Evolutionary conservation across 2,888 invertebrate species (phyloP).

Genomic region (Tinea pellionella): DNA sequence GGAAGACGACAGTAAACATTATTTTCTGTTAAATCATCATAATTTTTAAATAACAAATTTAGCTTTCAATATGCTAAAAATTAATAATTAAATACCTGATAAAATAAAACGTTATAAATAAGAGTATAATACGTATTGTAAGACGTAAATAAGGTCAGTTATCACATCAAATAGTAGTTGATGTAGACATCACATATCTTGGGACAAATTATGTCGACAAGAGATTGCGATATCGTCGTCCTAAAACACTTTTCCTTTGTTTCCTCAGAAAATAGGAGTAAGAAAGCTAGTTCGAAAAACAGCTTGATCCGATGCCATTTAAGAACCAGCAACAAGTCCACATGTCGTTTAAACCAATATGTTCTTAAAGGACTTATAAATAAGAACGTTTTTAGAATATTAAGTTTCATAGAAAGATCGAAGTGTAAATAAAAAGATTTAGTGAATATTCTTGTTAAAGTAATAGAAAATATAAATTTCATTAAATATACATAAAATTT

Average conservation of each 20-base stretch:
- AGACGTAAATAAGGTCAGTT: neutral
- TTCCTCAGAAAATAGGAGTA: constrained; percentile 48
- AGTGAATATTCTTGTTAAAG: neutral
- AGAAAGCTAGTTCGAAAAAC: constrained; percentile 53
- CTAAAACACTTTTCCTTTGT: constrained; percentile 55
- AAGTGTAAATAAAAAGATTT: too few relatives aligned
- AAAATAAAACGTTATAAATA: too few relatives aligned
- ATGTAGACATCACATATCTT: constrained; percentile 23
- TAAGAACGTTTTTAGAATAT: constrained; percentile 33
- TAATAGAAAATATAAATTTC: neutral
- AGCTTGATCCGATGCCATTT: constrained; percentile 55
- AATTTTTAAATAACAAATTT: too few relatives aligned
- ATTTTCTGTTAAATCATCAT: too few relatives aligned
- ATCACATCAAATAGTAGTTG: neutral
- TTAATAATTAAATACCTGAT: too few relatives aligned
- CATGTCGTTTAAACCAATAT: neutral
- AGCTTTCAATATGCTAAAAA: too few relatives aligned
- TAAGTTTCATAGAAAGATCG: constrained; percentile 18
- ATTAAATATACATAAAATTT: neutral
- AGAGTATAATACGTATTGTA: too few relatives aligned
- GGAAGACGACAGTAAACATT: too few relatives aligned
- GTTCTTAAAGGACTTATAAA: constrained; percentile 17
- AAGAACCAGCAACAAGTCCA: constrained; percentile 59
- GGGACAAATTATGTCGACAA: constrained; percentile 26
- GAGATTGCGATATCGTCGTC: constrained; percentile 52